Evolutionary conservation across 2,113 vertebrate species (phyloP).

Genomic region (Hippopotamus amphibius): DNA sequence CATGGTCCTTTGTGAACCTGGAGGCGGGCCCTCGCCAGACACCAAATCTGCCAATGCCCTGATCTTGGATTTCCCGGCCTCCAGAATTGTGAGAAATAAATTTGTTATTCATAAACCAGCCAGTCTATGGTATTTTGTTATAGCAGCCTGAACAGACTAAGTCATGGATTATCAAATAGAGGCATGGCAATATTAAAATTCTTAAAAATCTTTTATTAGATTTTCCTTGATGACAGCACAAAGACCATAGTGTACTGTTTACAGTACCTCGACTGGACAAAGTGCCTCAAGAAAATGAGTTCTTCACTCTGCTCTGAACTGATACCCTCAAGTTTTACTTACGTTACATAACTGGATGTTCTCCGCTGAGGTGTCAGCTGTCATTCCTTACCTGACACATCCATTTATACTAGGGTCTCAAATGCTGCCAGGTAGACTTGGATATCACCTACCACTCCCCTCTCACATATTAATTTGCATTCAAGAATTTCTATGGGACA

Average conservation of each 20-base stretch:
- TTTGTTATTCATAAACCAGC: neutral
- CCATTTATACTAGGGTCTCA: neutral
- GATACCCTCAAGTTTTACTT: neutral
- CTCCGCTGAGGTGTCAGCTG: neutral
- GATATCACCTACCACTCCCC: neutral
- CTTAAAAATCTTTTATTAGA: neutral
- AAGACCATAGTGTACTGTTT: neutral
- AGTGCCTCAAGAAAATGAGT: neutral
- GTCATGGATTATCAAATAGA: neutral
- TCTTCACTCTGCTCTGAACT: neutral
- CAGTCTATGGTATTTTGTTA: neutral
- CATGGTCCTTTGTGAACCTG: neutral
- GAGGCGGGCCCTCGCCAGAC: neutral
- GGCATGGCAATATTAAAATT: neutral
- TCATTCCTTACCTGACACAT: neutral
- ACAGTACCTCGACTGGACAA: neutral
- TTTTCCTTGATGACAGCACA: neutral
- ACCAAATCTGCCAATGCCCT: neutral
- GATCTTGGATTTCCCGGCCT: neutral
- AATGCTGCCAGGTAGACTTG: neutral
- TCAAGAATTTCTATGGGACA: neutral
- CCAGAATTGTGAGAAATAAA: neutral
- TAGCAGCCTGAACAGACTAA: neutral
- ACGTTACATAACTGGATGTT: neutral
- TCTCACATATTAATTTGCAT: neutral